Base-by-base conservation (phyloP, 2,888 invertebrate genomes). In the Torymus tubicola region DNA sequence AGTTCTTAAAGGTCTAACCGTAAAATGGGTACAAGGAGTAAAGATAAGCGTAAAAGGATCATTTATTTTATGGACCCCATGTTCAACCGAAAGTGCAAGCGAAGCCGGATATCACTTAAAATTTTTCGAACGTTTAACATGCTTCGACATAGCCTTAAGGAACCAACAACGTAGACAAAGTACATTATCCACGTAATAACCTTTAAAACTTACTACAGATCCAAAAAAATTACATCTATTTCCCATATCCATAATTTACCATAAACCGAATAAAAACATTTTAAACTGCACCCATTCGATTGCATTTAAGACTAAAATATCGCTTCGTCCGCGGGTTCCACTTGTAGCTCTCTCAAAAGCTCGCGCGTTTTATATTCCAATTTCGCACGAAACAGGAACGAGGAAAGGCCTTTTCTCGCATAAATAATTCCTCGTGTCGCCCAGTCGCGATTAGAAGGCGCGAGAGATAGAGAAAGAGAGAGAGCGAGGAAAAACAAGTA, bases 51-150 rank as follows among this genome's bases (percentile, higher is more conserved):
- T 61, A 18, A 72, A 72, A 72, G 57, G 50, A 60, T 13, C 65
- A 18, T 60, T 78, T 72, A 67, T 24, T 64, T 78, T 67, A 65
- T 71, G 71, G 14, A 60, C 52, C 52, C 53, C 64, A 18, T 58
- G 71, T 78, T 42, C 60, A 71, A 60, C 18, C 31, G 52, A 78
- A 67, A 12, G 58, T 42, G 60, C 31, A 67, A 57, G 50, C 53
- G 12, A n/a, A 50, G 16, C 5, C 1, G 52, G 50, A 65, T 67
- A 16, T 18, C 60, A 60, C 60, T 78, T 71, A 78, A 72, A 72
- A 65, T 78, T 78, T 77, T 76, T 69, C 63, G n/a, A 77, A 24
- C 50, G 52, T 70, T 76, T 65, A 77, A 64, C 24, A 13, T 58
- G 52, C 58, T 57, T 64, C 70, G 55, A 42, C 42, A 42, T 42